Evolutionary conservation across 2,888 invertebrate genomes (phyloP).

Genomic region (Melitaea athalia): DNA sequence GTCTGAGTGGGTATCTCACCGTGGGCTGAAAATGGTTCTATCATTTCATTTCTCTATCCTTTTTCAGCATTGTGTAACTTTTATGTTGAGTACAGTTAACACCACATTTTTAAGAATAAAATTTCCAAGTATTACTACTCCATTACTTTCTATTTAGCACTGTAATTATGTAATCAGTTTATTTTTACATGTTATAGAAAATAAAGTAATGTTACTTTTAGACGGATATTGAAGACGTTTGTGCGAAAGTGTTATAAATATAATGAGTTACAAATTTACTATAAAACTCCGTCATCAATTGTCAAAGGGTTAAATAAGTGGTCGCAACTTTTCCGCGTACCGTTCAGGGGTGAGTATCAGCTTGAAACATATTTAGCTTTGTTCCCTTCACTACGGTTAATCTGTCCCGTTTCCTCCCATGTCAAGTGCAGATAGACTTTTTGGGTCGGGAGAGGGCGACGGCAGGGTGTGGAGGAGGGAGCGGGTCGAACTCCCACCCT

Average conservation of each 20-base stretch:
- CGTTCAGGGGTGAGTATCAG: constrained; percentile 72
- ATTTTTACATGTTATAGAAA: background rate
- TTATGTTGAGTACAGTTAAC: constrained; percentile 54
- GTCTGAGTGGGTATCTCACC: constrained; percentile 57
- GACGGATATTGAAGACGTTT: background rate
- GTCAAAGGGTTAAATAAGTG: constrained; percentile 33
- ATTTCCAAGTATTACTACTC: background rate
- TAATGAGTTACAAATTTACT: constrained; percentile 10
- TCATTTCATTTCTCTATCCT: constrained; percentile 77
- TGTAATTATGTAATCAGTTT: background rate
- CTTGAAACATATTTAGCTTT: constrained; percentile 82
- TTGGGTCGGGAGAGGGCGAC: constrained; percentile 67
- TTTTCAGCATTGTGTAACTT: constrained; percentile 76
- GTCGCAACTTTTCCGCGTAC: constrained; percentile 59
- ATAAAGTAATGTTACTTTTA: background rate
- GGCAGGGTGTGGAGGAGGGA: constrained; percentile 40
- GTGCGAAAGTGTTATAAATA: constrained; percentile 2
- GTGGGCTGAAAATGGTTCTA: constrained; percentile 78
- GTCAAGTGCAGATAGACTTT: constrained; percentile 83
- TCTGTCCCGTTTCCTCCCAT: constrained; percentile 82
- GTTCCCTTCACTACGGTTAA: constrained; percentile 82
- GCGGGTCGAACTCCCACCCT: constrained; percentile 62
- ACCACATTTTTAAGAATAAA: constrained; percentile 31
- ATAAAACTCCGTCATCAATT: constrained; percentile 32
- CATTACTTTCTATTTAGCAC: background rate